Evolutionary conservation across 2,113 vertebrate species (phyloP), one percentile per base, ranked within the genome.

Genomic region (Noturus placidus): DNA sequence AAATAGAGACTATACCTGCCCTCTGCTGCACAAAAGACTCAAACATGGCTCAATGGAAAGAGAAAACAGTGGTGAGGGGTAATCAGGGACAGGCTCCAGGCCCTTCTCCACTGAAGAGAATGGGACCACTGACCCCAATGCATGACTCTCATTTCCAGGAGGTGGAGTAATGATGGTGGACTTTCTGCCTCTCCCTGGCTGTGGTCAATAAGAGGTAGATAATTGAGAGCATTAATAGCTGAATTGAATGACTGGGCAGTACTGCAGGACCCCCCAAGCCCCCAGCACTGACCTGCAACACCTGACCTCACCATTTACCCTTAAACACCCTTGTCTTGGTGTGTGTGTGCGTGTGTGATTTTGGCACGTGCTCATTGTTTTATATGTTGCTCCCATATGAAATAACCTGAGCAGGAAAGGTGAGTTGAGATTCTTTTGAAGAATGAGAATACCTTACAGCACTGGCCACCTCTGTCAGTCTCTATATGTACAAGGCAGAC

Each of bases 121-220:
- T 90, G 93, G 94, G 93, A 84, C 94, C 93, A 91, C 91, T 90
- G 93, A 92, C 92, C 84, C 92, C 93, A 93, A 92, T 93, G 92
- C 86, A 93, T 92, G 92, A 96, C 95, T 95, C 91, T 94, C 93
- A 95, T 96, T 96, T 96, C 92, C 91, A 94, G 91, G 91, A 94
- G 91, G 92, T 85, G 72, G 92, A 83, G 92, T 95, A 94, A 96
- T 95, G 91, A 95, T 82, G 95, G 94, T 46, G 92, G 91, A 79
- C 74, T 87, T 25, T 25, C 56, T 88, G 59, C 69, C 9, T 83
- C 85, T 89, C 79, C 84, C 87, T 80, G 67, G 59, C 46, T 54
- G 90, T 91, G 93, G 91, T 94, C 92, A 94, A 91, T 92, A 93
- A 88, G 88, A 95, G 92, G 91, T 90, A 93, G 93, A 93, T 92